These are phyloP conservation scores for Cydia strobilella DNA, from an alignment of 1,140 invertebrate species.

Conservation along the genomic window DNA sequence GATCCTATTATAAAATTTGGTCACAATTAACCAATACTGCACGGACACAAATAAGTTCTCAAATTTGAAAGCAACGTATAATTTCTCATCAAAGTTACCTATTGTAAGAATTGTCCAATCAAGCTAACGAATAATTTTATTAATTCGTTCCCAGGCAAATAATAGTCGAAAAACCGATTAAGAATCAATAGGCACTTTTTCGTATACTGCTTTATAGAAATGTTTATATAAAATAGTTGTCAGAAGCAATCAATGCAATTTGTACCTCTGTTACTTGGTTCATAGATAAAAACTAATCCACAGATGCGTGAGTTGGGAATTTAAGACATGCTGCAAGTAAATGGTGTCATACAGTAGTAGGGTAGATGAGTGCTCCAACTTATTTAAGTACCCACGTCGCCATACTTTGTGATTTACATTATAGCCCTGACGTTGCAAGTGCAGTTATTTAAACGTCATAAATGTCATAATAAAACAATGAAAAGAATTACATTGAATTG, in stretches of 20 bases:
- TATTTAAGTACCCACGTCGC: no score
- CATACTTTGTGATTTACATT: no score
- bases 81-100: neutral
- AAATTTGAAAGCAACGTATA: neutral
- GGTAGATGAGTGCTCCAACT: no score
- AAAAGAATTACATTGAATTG: no score
- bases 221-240: conserved; percentile 27
- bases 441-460: no score
- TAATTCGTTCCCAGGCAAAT: conserved; percentile 18
- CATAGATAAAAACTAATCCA: neutral
- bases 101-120: neutral
- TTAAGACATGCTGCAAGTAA: no score
- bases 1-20: no score
- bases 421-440: no score
- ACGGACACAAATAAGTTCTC: neutral
- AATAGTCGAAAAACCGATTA: neutral
- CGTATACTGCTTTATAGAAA: neutral
- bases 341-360: no score
- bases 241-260: conserved; percentile 25
- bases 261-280: neutral
- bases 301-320: conserved; percentile 11
- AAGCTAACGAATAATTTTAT: conserved; percentile 8
- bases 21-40: neutral
- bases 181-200: neutral
- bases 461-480: no score